Evolutionary conservation across 2,888 invertebrate species (phyloP).

Genomic region (Trimorus sp.): DNA sequence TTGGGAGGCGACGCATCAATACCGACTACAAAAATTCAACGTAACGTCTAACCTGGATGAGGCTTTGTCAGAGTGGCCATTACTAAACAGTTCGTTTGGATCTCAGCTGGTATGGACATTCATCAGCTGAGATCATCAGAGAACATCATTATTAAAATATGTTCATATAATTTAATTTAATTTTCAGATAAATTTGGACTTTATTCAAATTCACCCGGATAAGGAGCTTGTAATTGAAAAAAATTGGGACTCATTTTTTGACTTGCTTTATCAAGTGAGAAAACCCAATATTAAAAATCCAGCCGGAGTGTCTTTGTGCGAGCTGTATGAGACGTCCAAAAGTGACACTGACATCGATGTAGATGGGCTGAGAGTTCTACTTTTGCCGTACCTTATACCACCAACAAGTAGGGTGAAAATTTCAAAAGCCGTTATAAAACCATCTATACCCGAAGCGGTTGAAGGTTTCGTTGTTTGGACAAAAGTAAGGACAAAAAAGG

Average conservation of each 20-base stretch:
- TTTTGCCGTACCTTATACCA: not conserved
- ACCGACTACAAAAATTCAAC: too few relatives aligned
- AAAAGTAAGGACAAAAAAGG: not conserved
- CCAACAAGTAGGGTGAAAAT: not conserved
- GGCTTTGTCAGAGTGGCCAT: too few relatives aligned
- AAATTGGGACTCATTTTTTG: not conserved
- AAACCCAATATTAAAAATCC: not conserved
- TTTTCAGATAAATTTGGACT: conserved; percentile 1
- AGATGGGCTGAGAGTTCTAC: not conserved
- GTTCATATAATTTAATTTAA: too few relatives aligned
- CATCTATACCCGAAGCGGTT: not conserved
- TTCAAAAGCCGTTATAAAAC: not conserved
- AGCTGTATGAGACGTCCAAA: not conserved
- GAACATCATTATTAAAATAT: too few relatives aligned
- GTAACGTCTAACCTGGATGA: too few relatives aligned
- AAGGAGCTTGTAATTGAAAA: not conserved
- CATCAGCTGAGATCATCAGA: too few relatives aligned
- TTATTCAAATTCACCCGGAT: not conserved
- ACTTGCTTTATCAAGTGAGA: not conserved
- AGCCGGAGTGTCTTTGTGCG: not conserved
- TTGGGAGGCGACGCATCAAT: too few relatives aligned
- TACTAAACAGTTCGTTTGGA: too few relatives aligned
- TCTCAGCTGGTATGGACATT: too few relatives aligned
- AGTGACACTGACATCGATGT: not conserved
- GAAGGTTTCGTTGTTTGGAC: not conserved